Base-by-base conservation (phyloP, 2,888 invertebrate species). In the Ochropleura leucogaster region DNA sequence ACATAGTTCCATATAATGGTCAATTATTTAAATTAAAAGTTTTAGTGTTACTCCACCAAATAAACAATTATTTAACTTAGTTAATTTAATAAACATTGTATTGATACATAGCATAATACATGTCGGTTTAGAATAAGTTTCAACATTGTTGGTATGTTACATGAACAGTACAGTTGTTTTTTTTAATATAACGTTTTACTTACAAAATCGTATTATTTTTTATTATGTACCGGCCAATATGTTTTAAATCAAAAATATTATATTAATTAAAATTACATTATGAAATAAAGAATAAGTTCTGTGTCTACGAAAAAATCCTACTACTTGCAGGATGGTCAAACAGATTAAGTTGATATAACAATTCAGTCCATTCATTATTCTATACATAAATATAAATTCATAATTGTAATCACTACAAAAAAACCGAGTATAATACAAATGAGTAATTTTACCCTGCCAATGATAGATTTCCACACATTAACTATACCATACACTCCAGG, bases 141-240 rank as follows among this genome's bases (percentile, higher is more conserved):
- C 68, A 79, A 74, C 77, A 77, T 80, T 85, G 80, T 86, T 87
- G 80, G 85, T 85, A 65, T 71, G 72, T 85, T 86, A 77, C 72
- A 79, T 53, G 60, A 74, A 75, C 65, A 68, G 85, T 81, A 85
- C 79, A 84, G 70, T 84, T 86, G 82, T 80, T 87, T 87, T 86
- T 72, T 78, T 77, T 71, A 83, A 81, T 81, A 84, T 70, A 79
- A 75, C 8, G 64, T 83, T 87, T 85, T 87, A 87, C 72, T 83
- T 87, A 80, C 53, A 76, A 67, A 53, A 68, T 57, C 63, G 68
- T 85, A 5, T 82, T 68, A 55, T 80, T 71, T 84, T 71, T 85
- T n/a, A n/a, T n/a, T 87, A n/a, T 66, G n/a, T 7, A 49, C 60
- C 18, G 66, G 16, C 14, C n/a, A 60, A 68, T 51, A 57, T 49